Evolutionary conservation across 2,888 invertebrate species (phyloP).

Genomic region (Drosophila affinis): DNA sequence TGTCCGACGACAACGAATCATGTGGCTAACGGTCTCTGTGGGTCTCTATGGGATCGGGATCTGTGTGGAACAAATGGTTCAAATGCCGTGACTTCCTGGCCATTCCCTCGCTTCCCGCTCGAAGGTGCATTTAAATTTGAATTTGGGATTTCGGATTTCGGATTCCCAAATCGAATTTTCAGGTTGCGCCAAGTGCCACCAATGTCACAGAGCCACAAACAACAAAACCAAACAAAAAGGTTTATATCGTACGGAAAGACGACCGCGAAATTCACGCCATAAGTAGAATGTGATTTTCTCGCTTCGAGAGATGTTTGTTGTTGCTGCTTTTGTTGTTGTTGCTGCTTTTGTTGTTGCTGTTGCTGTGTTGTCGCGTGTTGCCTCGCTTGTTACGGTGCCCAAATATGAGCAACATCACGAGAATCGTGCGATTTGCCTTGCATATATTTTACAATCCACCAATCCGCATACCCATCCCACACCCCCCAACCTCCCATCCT

Average conservation of each 20-base stretch:
- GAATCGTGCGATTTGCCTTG: slow-evolving; percentile 82
- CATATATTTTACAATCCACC: slow-evolving; percentile 76
- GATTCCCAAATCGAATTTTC: slow-evolving; percentile 64
- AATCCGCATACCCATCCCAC: slow-evolving; percentile 24
- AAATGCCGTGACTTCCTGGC: slow-evolving; percentile 78
- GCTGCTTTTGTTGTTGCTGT: slow-evolving; percentile 29
- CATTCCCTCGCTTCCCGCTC: slow-evolving; percentile 48
- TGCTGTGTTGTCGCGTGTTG: slow-evolving; percentile 70
- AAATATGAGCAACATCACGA: slow-evolving; percentile 83
- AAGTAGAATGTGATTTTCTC: slow-evolving; percentile 79
- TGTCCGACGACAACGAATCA: slow-evolving; percentile 38
- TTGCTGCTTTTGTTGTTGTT: slow-evolving; percentile 38
- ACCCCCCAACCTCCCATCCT: slow-evolving; percentile 31
- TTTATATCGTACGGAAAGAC: slow-evolving; percentile 38
- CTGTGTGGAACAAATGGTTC: slow-evolving; percentile 66
- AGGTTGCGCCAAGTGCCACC: slow-evolving; percentile 63
- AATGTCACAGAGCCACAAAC: slow-evolving; percentile 37
- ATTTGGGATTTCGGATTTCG: slow-evolving; percentile 70
- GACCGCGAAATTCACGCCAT: slow-evolving; percentile 77
- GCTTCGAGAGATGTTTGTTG: slow-evolving; percentile 43
- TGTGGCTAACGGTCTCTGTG: slow-evolving; percentile 70
- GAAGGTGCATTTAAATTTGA: slow-evolving; percentile 71
- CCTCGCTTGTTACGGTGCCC: slow-evolving; percentile 78
- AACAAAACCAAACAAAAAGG: slow-evolving; percentile 20
- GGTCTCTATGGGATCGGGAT: background rate